Percentiles rank a stretch among this genome's conserved stretches.
Evolutionary conservation across 2,797 vertebrate genomes (phyloP).

Genomic region (Rhynchonycteris naso): DNA sequence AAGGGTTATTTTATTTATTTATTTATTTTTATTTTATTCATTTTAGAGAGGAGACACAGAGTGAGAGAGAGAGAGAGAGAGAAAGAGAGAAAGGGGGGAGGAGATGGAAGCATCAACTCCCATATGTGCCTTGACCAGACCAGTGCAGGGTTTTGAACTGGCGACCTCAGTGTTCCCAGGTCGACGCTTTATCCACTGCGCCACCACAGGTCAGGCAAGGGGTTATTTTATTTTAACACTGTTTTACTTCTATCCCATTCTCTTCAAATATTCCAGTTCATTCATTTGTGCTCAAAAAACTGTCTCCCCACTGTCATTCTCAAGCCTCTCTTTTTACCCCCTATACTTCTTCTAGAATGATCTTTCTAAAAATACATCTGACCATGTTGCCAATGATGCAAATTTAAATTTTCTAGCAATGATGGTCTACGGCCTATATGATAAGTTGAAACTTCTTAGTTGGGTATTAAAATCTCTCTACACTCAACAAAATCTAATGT

Average conservation of each 20-base stretch:
- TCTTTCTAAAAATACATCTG: not conserved
- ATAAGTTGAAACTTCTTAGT: not conserved
- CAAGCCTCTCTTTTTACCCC: not conserved
- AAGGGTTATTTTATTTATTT: not conserved
- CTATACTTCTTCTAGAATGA: not conserved
- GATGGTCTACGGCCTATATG: not conserved
- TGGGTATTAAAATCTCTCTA: not conserved
- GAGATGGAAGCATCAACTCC: too few relatives aligned
- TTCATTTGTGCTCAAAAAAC: not conserved
- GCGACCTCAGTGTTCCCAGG: too few relatives aligned
- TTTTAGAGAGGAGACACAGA: too few relatives aligned
- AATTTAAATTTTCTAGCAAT: not conserved
- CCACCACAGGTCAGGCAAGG: too few relatives aligned
- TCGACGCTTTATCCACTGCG: too few relatives aligned
- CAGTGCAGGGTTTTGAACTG: too few relatives aligned
- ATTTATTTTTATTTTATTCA: too few relatives aligned
- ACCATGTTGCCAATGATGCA: not conserved
- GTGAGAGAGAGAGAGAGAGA: too few relatives aligned
- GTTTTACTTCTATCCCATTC: not conserved
- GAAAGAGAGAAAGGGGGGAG: too few relatives aligned
- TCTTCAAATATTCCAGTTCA: not conserved
- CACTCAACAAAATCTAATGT: not conserved
- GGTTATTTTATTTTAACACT: constrained; percentile 2
- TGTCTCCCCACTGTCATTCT: not conserved
- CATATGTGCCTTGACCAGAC: too few relatives aligned